phyloP scores from a whole-genome alignment of 2,797 vertebrate genomes.

The Podarcis siculus region DNA sequence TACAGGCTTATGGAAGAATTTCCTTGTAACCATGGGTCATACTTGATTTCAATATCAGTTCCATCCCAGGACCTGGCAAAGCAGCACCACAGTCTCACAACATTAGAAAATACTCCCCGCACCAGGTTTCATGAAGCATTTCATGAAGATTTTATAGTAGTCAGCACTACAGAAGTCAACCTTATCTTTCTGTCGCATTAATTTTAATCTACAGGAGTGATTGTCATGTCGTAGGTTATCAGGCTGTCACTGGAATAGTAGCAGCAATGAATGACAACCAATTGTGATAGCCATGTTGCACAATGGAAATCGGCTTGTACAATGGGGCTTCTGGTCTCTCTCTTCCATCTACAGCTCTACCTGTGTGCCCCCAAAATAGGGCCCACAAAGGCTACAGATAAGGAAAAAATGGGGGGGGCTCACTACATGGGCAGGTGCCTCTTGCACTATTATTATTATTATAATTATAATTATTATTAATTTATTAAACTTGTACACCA shows the following conservation, averaged over 20 bases:
- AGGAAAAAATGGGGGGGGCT: too few species aligned
- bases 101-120: not conserved
- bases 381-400: too few species aligned
- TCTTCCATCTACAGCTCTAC: too few species aligned
- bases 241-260: not conserved
- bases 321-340: too few species aligned
- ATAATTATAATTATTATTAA: too few species aligned
- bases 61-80: conserved; percentile 11
- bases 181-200: not conserved
- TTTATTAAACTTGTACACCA: too few species aligned
- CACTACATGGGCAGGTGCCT: too few species aligned
- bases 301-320: too few species aligned
- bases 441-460: too few species aligned
- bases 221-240: not conserved
- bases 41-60: not conserved
- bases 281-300: too few species aligned
- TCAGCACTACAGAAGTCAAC: not conserved
- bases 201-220: not conserved
- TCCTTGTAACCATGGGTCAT: not conserved
- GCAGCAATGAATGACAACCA: not conserved
- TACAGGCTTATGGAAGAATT: not conserved
- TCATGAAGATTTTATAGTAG: not conserved
- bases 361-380: too few species aligned
- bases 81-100: not conserved
- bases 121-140: not conserved